phyloP scores from a whole-genome alignment of 2,888 invertebrate genomes.

The Panopea generosa region DNA sequence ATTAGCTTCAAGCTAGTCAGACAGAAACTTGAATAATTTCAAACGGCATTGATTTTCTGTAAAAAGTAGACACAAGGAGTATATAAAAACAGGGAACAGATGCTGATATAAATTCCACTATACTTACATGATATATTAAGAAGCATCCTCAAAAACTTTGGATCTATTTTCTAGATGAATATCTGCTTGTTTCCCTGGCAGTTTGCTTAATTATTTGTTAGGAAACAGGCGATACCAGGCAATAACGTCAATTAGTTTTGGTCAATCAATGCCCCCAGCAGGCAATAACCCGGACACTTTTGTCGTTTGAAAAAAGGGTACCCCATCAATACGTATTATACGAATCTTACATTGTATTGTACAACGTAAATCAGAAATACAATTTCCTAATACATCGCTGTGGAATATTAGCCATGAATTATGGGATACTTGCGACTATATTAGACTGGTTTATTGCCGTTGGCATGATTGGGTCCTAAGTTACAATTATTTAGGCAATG shows the following conservation, averaged over 20 bases:
- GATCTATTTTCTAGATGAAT: too few species aligned
- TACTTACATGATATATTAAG: too few species aligned
- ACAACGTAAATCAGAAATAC: constrained; percentile 37
- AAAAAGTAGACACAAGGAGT: too few species aligned
- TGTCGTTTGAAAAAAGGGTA: constrained; percentile 3
- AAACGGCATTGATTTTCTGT: too few species aligned
- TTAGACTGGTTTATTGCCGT: constrained; percentile 39
- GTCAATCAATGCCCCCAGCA: background rate
- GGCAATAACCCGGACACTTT: background rate
- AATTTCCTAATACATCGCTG: constrained; percentile 33
- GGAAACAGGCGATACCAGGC: background rate
- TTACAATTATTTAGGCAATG: constrained; percentile 23
- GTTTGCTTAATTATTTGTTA: too few species aligned
- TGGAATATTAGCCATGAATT: constrained; percentile 47
- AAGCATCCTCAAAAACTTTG: too few species aligned
- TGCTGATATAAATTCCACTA: too few species aligned
- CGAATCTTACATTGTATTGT: background rate
- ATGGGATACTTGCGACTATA: constrained; percentile 40
- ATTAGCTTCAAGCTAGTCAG: too few species aligned
- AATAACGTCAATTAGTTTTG: background rate
- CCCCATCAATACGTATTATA: constrained; percentile 23
- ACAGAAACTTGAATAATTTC: too few species aligned
- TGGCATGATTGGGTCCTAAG: constrained; percentile 15
- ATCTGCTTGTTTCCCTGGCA: too few species aligned
- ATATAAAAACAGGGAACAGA: too few species aligned